Percentiles rank a stretch among this genome's conserved stretches.
These are phyloP conservation scores for Limnephilus marmoratus DNA, from an alignment of 2,888 invertebrate species.

Conservation along the genomic window DNA sequence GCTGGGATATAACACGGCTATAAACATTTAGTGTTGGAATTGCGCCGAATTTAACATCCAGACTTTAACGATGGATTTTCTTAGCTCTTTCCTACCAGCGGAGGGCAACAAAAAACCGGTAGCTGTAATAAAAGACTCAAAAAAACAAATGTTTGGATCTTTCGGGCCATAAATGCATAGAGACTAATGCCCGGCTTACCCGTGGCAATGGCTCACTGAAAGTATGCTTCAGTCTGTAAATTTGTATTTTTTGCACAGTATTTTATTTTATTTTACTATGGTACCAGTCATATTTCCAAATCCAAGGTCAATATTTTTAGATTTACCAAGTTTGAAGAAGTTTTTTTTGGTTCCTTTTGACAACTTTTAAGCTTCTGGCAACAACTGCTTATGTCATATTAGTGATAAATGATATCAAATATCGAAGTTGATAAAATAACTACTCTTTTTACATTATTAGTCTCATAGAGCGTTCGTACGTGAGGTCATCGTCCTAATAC, in stretches of 20 bases:
- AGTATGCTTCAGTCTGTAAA: neutral
- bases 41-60: slow-evolving; percentile 46
- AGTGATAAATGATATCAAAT: too few species aligned
- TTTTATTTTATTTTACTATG: neutral
- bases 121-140: slow-evolving; percentile 26
- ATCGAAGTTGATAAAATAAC: too few species aligned
- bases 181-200: neutral
- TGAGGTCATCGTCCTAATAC: too few species aligned
- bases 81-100: slow-evolving; percentile 6
- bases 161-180: slow-evolving; percentile 73
- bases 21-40: slow-evolving; percentile 46
- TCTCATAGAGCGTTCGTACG: too few species aligned
- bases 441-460: too few species aligned
- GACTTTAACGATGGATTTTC: slow-evolving; percentile 38
- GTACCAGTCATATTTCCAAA: neutral
- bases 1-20: slow-evolving; percentile 43
- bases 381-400: neutral
- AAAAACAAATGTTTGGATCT: slow-evolving; percentile 67
- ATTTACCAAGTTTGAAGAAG: neutral
- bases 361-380: neutral
- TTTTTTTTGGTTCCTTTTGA: neutral
- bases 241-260: neutral
- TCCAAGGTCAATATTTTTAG: neutral
- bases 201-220: neutral
- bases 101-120: slow-evolving; percentile 42